Conservation (phyloP, 2,888 invertebrate species). For the Arenicola marina region DNA sequence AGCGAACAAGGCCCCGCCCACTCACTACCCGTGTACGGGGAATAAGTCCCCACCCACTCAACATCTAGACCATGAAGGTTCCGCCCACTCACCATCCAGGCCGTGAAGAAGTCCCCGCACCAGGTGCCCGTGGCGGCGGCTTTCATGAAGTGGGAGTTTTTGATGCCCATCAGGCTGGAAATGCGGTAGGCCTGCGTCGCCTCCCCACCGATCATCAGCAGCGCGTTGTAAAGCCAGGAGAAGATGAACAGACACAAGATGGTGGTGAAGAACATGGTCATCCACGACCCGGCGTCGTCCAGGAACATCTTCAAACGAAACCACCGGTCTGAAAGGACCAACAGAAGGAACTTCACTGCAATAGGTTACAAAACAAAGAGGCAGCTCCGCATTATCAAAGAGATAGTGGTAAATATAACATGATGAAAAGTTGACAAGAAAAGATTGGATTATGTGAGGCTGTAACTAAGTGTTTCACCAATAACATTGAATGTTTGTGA, state of each 20-base stretch:
- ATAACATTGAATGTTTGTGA: too few relatives aligned
- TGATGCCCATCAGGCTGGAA: constrained; percentile 62
- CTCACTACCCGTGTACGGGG: too few relatives aligned
- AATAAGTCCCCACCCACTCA: too few relatives aligned
- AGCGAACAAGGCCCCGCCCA: too few relatives aligned
- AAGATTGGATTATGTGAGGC: too few relatives aligned
- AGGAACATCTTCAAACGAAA: constrained; percentile 64
- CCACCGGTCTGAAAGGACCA: constrained; percentile 48
- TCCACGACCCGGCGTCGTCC: constrained; percentile 65
- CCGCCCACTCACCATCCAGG: constrained; percentile 64
- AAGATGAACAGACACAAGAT: constrained; percentile 63
- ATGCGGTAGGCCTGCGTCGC: constrained; percentile 61
- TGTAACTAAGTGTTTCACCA: too few relatives aligned
- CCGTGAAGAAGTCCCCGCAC: constrained; percentile 65
- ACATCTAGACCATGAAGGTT: too few relatives aligned
- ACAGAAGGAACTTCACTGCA: background rate
- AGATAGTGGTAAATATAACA: too few relatives aligned
- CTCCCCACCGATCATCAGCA: constrained; percentile 56
- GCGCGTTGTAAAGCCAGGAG: constrained; percentile 63
- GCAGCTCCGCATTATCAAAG: too few relatives aligned
- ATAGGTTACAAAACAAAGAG: background rate
- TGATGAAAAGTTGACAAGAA: too few relatives aligned
- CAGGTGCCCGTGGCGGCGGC: constrained; percentile 65
- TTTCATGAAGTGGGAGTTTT: constrained; percentile 64
- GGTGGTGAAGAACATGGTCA: constrained; percentile 64